Conservation (phyloP, 2,888 invertebrate genomes). For the Mylabris sibirica region DNA sequence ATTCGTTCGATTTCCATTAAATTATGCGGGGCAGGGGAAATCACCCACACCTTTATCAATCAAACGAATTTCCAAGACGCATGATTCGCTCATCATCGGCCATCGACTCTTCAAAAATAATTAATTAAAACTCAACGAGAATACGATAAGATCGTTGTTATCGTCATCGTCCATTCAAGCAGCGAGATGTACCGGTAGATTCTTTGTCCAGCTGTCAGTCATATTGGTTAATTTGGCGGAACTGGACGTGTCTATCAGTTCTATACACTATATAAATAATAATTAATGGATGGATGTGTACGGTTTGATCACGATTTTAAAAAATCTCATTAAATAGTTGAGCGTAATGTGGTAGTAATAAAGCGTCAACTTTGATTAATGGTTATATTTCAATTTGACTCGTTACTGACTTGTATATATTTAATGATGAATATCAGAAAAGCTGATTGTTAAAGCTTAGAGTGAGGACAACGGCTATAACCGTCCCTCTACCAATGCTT, state of each 20-base stretch:
- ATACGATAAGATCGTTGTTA: neutral
- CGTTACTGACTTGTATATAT: conserved; percentile 38
- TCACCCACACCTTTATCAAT: neutral
- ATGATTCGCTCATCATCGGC: conserved; percentile 18
- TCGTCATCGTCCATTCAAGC: neutral
- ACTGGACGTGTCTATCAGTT: conserved; percentile 44
- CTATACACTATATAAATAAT: conserved; percentile 5
- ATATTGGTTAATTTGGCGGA: conserved; percentile 47
- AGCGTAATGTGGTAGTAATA: conserved; percentile 60
- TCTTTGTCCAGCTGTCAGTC: conserved; percentile 43
- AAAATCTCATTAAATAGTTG: conserved; percentile 52
- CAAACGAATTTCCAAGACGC: neutral
- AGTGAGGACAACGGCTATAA: neutral
- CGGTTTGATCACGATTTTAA: conserved; percentile 49
- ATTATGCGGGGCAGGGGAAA: too few relatives aligned
- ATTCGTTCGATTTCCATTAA: neutral
- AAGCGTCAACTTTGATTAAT: conserved; percentile 58
- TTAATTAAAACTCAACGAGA: conserved; percentile 20
- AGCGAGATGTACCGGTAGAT: conserved; percentile 5
- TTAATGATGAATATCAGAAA: conserved; percentile 11
- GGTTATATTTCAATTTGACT: conserved; percentile 57
- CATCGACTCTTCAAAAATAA: conserved; percentile 31
- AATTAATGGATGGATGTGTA: conserved; percentile 17
- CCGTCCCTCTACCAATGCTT: too few relatives aligned
- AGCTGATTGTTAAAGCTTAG: neutral